Conservation (phyloP, 2,888 invertebrate species). For the Carpatolechia fugitivella region DNA sequence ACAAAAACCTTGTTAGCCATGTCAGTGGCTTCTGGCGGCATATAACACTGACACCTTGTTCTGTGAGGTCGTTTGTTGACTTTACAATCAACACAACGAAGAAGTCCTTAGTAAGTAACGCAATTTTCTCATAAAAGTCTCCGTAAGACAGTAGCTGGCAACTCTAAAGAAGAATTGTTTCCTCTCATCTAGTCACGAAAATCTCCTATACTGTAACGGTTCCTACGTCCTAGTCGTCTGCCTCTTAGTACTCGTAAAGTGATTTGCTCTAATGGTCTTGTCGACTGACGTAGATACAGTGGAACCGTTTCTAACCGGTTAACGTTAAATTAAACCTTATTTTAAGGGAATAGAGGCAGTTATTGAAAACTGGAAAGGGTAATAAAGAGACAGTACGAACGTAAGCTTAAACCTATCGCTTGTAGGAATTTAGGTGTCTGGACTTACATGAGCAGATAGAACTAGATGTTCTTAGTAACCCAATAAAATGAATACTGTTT, state of each 20-base stretch:
- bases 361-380: not conserved
- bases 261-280: slow-evolving; percentile 60
- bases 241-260: slow-evolving; percentile 47
- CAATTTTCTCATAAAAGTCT: no score
- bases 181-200: slow-evolving; percentile 55
- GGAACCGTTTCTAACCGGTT: not conserved
- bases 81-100: not conserved
- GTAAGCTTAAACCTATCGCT: not conserved
- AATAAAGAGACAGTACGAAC: not conserved
- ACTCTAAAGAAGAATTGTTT: slow-evolving; percentile 37
- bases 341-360: not conserved
- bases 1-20: no score
- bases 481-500: no score
- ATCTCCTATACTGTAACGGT: slow-evolving; percentile 50
- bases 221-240: slow-evolving; percentile 20
- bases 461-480: not conserved
- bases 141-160: slow-evolving; percentile 24
- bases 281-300: slow-evolving; percentile 30
- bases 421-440: slow-evolving; percentile 7
- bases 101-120: no score
- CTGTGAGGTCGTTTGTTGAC: no score
- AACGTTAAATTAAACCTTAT: slow-evolving; percentile 2
- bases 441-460: not conserved
- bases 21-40: no score
- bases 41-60: no score